These are phyloP conservation scores for Cosmorhoe ocellata DNA, from an alignment of 2,888 invertebrate genomes.

Conservation along the genomic window DNA sequence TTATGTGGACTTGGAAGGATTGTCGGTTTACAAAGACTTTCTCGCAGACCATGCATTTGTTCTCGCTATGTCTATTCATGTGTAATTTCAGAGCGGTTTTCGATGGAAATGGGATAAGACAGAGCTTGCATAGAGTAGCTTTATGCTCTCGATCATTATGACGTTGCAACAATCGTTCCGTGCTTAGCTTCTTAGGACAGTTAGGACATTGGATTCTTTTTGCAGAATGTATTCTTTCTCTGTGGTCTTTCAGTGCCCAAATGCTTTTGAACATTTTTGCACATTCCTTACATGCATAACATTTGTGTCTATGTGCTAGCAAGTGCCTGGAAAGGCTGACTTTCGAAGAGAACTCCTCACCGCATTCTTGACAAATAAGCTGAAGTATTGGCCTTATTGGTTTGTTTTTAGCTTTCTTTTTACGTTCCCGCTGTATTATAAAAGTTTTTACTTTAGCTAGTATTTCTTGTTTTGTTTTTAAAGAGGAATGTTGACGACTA, in stretches of 20 bases:
- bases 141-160: slow-evolving; percentile 57
- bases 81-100: slow-evolving; percentile 54
- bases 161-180: slow-evolving; percentile 51
- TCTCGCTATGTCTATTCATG: slow-evolving; percentile 55
- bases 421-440: slow-evolving; percentile 43
- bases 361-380: slow-evolving; percentile 57
- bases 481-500: slow-evolving; percentile 41
- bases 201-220: slow-evolving; percentile 64
- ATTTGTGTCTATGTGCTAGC: slow-evolving; percentile 42
- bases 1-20: slow-evolving; percentile 53
- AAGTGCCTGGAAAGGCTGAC: slow-evolving; percentile 48
- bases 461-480: slow-evolving; percentile 46
- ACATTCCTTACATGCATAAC: slow-evolving; percentile 53
- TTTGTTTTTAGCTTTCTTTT: slow-evolving; percentile 37
- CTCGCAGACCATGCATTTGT: slow-evolving; percentile 54
- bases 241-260: slow-evolving; percentile 56
- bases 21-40: slow-evolving; percentile 56
- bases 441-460: slow-evolving; percentile 53
- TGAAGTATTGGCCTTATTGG: slow-evolving; percentile 9
- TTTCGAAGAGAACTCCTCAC: slow-evolving; percentile 45
- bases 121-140: slow-evolving; percentile 57
- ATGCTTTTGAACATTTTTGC: slow-evolving; percentile 48
- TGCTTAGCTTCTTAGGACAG: slow-evolving; percentile 66
- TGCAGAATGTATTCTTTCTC: slow-evolving; percentile 59
- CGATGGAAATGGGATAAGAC: slow-evolving; percentile 58